A percentile compares a stretch with the other conserved stretches of the same genome.
Evolutionary conservation across 2,113 vertebrate genomes (phyloP).

Genomic region (Excalfactoria chinensis): DNA sequence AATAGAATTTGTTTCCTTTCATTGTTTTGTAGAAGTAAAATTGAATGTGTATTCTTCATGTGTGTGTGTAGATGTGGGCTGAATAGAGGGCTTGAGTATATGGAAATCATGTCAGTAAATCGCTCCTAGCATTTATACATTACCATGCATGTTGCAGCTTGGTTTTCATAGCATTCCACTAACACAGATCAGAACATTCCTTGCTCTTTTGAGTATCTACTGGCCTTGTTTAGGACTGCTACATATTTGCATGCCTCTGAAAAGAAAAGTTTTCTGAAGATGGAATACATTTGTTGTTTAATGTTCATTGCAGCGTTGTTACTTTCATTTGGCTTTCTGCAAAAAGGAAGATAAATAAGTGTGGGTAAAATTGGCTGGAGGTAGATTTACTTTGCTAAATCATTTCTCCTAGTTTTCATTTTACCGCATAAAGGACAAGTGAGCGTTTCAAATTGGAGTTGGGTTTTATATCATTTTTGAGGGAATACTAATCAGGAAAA

Average conservation of each 20-base stretch:
- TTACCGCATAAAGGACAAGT: neutral
- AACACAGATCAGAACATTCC: neutral
- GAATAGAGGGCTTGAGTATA: neutral
- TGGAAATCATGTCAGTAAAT: slow-evolving; percentile 3
- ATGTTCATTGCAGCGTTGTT: neutral
- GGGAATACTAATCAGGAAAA: neutral
- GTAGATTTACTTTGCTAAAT: neutral
- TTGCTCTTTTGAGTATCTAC: neutral
- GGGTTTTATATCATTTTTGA: neutral
- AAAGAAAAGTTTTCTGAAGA: neutral
- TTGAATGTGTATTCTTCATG: neutral
- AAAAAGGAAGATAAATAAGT: neutral
- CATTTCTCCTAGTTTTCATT: neutral
- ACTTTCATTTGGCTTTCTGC: neutral
- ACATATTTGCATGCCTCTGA: neutral
- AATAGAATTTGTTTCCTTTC: neutral
- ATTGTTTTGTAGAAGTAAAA: neutral
- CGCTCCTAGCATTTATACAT: neutral
- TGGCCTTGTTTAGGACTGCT: neutral
- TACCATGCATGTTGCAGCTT: neutral
- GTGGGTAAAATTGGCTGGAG: neutral
- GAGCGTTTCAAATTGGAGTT: neutral
- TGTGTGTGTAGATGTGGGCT: neutral
- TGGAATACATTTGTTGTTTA: neutral
- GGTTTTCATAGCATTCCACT: slow-evolving; percentile 39